Evolutionary conservation across 1,140 invertebrate species (phyloP).

Genomic region (Bombus huntii): DNA sequence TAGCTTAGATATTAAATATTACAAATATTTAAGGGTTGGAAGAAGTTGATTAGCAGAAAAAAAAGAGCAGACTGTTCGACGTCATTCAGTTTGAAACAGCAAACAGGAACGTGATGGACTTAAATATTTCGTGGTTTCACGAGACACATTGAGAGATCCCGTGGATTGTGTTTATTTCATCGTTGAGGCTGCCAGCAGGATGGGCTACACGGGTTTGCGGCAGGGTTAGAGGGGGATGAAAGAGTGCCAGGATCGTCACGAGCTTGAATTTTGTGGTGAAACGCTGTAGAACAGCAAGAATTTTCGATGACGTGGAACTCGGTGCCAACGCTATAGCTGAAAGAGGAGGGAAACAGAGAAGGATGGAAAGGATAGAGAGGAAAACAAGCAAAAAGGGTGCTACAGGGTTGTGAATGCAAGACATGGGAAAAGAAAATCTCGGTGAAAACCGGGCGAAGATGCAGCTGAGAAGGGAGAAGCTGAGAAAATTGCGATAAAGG

Average conservation of each 20-base stretch:
- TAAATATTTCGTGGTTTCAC: constrained; percentile 6
- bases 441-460: neutral
- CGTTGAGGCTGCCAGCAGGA: neutral
- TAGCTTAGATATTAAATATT: no score
- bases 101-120: neutral
- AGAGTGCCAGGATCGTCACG: constrained; percentile 17
- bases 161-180: constrained; percentile 5
- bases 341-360: neutral
- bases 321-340: neutral
- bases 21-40: neutral
- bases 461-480: neutral
- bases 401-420: neutral
- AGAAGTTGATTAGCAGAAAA: neutral
- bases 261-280: constrained; percentile 46
- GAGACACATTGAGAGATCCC: neutral
- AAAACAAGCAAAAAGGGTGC: neutral
- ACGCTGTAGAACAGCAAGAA: constrained; percentile 3
- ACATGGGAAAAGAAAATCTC: neutral
- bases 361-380: neutral
- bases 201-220: constrained; percentile 8
- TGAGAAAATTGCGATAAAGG: neutral
- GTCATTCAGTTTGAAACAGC: neutral
- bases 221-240: neutral
- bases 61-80: neutral
- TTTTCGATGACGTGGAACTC: neutral